A percentile compares a stretch with the other conserved stretches of the same genome.
Conservation (phyloP, 2,113 vertebrate species). For the Clarias macrocephalus region DNA sequence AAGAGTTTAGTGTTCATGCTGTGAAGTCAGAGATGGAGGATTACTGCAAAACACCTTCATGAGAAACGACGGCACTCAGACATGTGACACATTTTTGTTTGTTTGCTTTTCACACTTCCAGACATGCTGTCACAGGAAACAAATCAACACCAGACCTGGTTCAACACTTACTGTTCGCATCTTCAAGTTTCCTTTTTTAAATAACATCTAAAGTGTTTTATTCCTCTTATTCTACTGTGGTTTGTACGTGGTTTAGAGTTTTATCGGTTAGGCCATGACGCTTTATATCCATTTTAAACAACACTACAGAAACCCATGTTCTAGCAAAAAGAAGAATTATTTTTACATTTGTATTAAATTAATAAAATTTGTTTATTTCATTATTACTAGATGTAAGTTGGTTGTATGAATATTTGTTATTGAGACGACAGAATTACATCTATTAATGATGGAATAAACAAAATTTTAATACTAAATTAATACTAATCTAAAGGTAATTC, state of each 20-base stretch:
- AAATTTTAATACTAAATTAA: background rate
- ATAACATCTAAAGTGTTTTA: background rate
- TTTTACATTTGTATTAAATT: no score
- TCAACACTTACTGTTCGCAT: background rate
- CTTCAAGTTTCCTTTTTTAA: background rate
- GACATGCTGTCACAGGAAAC: background rate
- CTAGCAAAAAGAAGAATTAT: background rate
- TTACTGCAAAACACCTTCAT: slow-evolving; percentile 1
- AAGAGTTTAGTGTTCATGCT: slow-evolving; percentile 29
- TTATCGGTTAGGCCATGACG: background rate
- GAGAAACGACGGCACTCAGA: background rate
- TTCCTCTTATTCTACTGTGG: background rate
- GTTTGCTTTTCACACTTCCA: background rate
- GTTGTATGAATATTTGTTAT: no score
- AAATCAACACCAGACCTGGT: background rate
- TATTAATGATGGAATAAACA: background rate
- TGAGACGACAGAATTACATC: background rate
- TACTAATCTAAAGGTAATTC: background rate
- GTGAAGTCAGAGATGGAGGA: background rate
- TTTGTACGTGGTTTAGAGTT: background rate
- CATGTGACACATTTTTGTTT: background rate
- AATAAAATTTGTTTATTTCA: no score
- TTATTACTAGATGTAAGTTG: no score
- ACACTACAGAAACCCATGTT: background rate
- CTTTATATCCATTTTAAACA: background rate